These are phyloP conservation scores for Platyscapa corneri DNA, from an alignment of 1,140 invertebrate genomes.

Conservation along the genomic window DNA sequence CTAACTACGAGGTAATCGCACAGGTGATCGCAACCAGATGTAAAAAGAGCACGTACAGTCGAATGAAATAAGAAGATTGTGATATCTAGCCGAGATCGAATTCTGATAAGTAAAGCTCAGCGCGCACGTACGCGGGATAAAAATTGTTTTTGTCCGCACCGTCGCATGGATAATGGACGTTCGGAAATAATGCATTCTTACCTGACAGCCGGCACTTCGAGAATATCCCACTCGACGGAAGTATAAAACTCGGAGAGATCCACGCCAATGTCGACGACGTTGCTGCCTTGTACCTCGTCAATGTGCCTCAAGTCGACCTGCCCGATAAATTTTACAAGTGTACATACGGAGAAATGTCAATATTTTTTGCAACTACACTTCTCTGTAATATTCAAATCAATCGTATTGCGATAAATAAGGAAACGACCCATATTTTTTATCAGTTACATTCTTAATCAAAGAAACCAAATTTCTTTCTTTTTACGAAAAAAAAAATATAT, in stretches of 20 bases:
- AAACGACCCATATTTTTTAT: no score
- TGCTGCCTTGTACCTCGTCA: conserved; percentile 87
- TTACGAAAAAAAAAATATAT: no score
- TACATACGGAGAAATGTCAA: neutral
- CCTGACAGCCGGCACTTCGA: conserved; percentile 95
- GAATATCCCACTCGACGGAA: conserved; percentile 98
- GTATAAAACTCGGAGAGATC: conserved; percentile 96
- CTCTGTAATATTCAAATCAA: no score
- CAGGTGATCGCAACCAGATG: neutral
- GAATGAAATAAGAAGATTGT: neutral
- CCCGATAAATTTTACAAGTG: conserved; percentile 41
- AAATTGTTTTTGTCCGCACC: neutral
- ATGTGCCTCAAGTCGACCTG: conserved; percentile 93
- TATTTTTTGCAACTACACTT: neutral
- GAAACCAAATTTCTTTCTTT: no score
- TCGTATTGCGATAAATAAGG: no score
- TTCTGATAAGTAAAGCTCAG: neutral
- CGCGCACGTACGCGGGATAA: neutral
- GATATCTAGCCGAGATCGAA: neutral
- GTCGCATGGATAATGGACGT: neutral
- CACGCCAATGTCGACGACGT: conserved; percentile 90
- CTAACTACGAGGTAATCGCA: neutral
- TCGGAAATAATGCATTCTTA: conserved; percentile 64
- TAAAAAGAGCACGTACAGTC: conserved; percentile 22
- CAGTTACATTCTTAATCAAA: no score